Percentiles rank a stretch among this genome's conserved stretches.
These are phyloP conservation scores for Cactoblastis cactorum DNA, from an alignment of 2,888 invertebrate species.

Conservation along the genomic window DNA sequence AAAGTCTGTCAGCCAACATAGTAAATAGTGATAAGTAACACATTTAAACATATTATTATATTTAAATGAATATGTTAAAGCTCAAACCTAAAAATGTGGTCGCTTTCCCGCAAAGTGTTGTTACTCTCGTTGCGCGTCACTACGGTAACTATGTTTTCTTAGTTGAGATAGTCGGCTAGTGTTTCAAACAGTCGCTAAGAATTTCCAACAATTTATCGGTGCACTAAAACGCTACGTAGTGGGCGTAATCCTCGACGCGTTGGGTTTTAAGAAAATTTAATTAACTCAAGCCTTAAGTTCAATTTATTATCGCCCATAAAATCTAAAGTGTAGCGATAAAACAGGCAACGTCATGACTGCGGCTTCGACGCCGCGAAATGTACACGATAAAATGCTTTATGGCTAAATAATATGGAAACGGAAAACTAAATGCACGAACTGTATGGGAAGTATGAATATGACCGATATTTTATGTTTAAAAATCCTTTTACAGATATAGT, in stretches of 20 bases:
- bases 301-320: constrained; percentile 21
- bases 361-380: constrained; percentile 14
- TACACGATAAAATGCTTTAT: constrained; percentile 15
- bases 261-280: constrained; percentile 20
- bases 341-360: constrained; percentile 14
- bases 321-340: constrained; percentile 19
- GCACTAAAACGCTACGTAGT: constrained; percentile 2
- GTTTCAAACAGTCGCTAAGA: not conserved
- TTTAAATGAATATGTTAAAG: too few species aligned
- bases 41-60: too few species aligned
- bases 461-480: not conserved
- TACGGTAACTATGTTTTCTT: too few species aligned
- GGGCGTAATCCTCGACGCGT: constrained; percentile 11
- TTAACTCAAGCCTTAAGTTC: constrained; percentile 21
- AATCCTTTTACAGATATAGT: too few species aligned
- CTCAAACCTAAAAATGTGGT: too few species aligned
- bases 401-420: constrained; percentile 5
- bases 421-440: constrained; percentile 6
- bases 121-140: too few species aligned
- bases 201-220: not conserved
- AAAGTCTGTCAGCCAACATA: too few species aligned
- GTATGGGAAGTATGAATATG: not conserved
- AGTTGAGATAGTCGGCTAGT: not conserved
- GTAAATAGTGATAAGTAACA: too few species aligned
- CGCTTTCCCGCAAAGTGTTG: too few species aligned